phyloP scores from a whole-genome alignment of 2,113 vertebrate genomes.

The Pogonocichla stellata region DNA sequence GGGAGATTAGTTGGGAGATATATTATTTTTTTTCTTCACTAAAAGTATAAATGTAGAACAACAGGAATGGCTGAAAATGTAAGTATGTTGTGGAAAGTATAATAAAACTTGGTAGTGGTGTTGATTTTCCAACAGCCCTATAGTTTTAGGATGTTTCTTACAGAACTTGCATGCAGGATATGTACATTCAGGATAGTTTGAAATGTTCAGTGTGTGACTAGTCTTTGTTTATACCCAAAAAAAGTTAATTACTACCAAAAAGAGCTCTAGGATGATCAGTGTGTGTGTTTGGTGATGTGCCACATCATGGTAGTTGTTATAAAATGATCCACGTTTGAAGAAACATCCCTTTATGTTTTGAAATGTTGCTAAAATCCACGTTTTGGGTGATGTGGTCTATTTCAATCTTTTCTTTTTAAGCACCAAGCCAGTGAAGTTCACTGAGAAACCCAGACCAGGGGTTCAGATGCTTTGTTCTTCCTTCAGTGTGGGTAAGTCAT shows the following conservation, averaged over 20 bases:
- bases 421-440: conserved; percentile 91
- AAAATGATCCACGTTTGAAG: background rate
- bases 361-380: background rate
- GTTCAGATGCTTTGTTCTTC: conserved; percentile 96
- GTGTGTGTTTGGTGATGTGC: background rate
- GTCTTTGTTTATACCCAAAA: background rate
- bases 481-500: conserved; percentile 90
- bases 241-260: background rate
- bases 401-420: conserved; percentile 65
- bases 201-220: background rate
- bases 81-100: background rate
- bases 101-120: background rate
- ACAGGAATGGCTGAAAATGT: background rate
- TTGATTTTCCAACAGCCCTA: background rate
- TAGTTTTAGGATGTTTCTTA: background rate
- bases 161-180: background rate
- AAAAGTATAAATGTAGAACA: background rate
- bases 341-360: background rate
- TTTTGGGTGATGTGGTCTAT: background rate
- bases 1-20: background rate
- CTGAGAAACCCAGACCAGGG: conserved; percentile 89
- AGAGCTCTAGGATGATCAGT: background rate
- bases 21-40: background rate
- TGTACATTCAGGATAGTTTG: background rate
- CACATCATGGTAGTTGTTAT: background rate